phyloP scores from a whole-genome alignment of 37 sponge, comb jelly and placozoan genomes.

The Oscarella lobularis region DNA sequence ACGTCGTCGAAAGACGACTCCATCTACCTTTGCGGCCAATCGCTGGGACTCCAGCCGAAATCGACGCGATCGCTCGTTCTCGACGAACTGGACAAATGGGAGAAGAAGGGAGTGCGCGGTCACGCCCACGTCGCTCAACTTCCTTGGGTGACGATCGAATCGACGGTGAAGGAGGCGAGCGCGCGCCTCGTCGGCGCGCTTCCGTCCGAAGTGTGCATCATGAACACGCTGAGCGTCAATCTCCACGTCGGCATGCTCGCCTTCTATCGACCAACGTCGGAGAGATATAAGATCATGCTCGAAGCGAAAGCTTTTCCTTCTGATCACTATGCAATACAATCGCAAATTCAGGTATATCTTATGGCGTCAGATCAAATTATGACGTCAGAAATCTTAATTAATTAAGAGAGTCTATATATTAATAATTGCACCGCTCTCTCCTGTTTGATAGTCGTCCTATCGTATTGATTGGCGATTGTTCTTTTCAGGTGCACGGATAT shows the following conservation, averaged over 20 bases:
- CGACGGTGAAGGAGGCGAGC: constrained; percentile 19
- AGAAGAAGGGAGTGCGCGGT: constrained; percentile 24
- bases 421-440: too few relatives aligned
- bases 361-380: too few relatives aligned
- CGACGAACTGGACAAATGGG: constrained; percentile 53
- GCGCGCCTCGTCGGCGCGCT: constrained; percentile 57
- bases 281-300: constrained; percentile 65
- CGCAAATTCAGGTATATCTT: not conserved
- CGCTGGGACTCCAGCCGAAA: constrained; percentile 84
- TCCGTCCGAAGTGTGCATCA: constrained; percentile 46
- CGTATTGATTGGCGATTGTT: too few relatives aligned
- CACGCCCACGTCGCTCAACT: constrained; percentile 8
- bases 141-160: constrained; percentile 54
- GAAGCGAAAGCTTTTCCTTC: constrained; percentile 72
- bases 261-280: constrained; percentile 74
- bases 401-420: too few relatives aligned
- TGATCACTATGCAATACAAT: constrained; percentile 26
- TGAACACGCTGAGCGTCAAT: constrained; percentile 84
- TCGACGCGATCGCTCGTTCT: constrained; percentile 14
- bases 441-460: too few relatives aligned
- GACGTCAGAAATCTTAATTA: too few relatives aligned
- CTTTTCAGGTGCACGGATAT: constrained; percentile 74
- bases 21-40: constrained; percentile 68
- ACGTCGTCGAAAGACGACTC: constrained; percentile 13
- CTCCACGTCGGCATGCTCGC: constrained; percentile 58